Percentiles rank a stretch among this genome's conserved stretches.
phyloP scores from a whole-genome alignment of 2,113 vertebrate genomes.

The Numida meleagris region DNA sequence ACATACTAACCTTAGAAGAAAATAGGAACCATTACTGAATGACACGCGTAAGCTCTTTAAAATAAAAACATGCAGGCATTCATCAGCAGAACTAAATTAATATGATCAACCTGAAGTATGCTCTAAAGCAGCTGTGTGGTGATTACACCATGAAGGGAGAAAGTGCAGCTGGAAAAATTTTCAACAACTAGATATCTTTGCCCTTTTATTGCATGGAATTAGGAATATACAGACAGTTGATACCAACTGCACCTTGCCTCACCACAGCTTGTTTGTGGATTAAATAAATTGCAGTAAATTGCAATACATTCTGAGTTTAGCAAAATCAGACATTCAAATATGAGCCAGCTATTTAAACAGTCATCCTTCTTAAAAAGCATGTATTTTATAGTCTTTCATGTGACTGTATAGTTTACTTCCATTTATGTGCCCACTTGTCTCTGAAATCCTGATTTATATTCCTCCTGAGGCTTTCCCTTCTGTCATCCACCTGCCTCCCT shows the following conservation, averaged over 20 bases:
- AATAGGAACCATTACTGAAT: slow-evolving; percentile 12
- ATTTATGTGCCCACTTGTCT: background rate
- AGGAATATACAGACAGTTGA: background rate
- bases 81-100: slow-evolving; percentile 37
- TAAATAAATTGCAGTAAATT: slow-evolving; percentile 16
- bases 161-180: slow-evolving; percentile 49
- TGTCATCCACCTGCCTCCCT: background rate
- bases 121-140: slow-evolving; percentile 52
- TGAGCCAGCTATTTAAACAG: background rate
- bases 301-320: background rate
- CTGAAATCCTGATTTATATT: background rate
- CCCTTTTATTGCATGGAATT: background rate
- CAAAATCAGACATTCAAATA: background rate
- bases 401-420: background rate
- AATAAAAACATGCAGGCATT: slow-evolving; percentile 7
- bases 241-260: background rate
- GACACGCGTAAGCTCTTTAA: background rate
- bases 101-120: slow-evolving; percentile 39
- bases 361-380: background rate
- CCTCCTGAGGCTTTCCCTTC: background rate
- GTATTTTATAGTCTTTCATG: background rate
- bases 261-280: background rate
- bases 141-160: background rate
- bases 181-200: slow-evolving; percentile 19
- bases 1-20: slow-evolving; percentile 47